Conservation (phyloP, 2,797 vertebrate species). For the Borostomias antarcticus region DNA sequence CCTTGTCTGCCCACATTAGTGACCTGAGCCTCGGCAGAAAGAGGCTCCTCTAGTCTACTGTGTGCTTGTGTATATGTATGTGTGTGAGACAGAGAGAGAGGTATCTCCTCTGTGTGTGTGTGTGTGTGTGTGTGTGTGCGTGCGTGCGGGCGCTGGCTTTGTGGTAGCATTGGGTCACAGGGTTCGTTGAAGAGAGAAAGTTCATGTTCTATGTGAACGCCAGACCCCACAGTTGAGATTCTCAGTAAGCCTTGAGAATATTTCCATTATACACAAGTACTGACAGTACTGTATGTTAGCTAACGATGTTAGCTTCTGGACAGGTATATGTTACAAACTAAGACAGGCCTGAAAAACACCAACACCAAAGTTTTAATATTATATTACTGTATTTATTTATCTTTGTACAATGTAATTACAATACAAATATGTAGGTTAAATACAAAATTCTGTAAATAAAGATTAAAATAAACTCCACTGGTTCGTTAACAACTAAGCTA, state of each 20-base stretch:
- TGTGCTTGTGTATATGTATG: no score
- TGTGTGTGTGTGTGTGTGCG: slow-evolving; percentile 1
- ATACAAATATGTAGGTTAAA: slow-evolving; percentile 89
- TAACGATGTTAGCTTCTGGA: no score
- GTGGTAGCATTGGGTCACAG: not conserved
- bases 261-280: no score
- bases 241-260: no score
- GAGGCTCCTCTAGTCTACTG: no score
- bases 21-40: slow-evolving; percentile 52
- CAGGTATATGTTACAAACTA: no score
- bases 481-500: slow-evolving; percentile 82
- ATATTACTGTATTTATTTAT: slow-evolving; percentile 87
- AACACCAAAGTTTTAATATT: slow-evolving; percentile 69
- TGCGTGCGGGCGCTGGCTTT: not conserved
- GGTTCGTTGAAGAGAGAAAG: not conserved
- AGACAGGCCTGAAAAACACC: slow-evolving; percentile 15
- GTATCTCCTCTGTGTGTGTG: not conserved
- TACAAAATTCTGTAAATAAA: slow-evolving; percentile 89
- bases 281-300: no score
- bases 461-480: slow-evolving; percentile 86
- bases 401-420: slow-evolving; percentile 89
- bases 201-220: not conserved
- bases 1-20: slow-evolving; percentile 67
- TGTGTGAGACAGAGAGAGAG: not conserved
- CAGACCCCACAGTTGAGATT: no score